Conservation (phyloP, 2,888 invertebrate genomes). For the Caenorhabditis angaria region DNA sequence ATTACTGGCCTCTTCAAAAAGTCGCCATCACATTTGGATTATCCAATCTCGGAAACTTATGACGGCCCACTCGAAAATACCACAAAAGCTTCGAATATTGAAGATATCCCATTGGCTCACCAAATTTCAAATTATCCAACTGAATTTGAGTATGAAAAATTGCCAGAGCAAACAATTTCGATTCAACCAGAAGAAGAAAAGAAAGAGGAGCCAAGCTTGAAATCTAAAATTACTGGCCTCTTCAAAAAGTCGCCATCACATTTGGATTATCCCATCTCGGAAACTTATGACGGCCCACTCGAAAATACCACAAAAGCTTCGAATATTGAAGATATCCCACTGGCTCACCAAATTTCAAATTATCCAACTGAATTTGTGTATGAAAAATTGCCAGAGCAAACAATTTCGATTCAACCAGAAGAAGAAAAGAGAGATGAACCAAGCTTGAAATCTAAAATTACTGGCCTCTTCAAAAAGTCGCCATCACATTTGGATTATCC, state of each 20-base stretch:
- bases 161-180: not conserved
- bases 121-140: not conserved
- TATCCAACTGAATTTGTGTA: slow-evolving; percentile 35
- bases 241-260: slow-evolving; percentile 5
- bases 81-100: slow-evolving; percentile 17
- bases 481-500: slow-evolving; percentile 1
- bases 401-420: slow-evolving; percentile 7
- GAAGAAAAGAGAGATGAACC: slow-evolving; percentile 13
- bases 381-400: slow-evolving; percentile 18
- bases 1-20: slow-evolving; percentile 22
- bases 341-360: slow-evolving; percentile 25
- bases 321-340: slow-evolving; percentile 33
- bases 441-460: not conserved
- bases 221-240: not conserved
- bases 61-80: slow-evolving; percentile 48
- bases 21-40: slow-evolving; percentile 46
- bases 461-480: not conserved
- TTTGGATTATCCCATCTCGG: not conserved
- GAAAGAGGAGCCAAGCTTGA: not conserved
- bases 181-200: not conserved
- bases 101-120: slow-evolving; percentile 14
- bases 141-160: slow-evolving; percentile 1
- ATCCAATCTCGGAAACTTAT: slow-evolving; percentile 44
- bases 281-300: not conserved
- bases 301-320: not conserved